These are phyloP conservation scores for Silurus glanis DNA, from an alignment of 2,113 vertebrate genomes.

Conservation along the genomic window DNA sequence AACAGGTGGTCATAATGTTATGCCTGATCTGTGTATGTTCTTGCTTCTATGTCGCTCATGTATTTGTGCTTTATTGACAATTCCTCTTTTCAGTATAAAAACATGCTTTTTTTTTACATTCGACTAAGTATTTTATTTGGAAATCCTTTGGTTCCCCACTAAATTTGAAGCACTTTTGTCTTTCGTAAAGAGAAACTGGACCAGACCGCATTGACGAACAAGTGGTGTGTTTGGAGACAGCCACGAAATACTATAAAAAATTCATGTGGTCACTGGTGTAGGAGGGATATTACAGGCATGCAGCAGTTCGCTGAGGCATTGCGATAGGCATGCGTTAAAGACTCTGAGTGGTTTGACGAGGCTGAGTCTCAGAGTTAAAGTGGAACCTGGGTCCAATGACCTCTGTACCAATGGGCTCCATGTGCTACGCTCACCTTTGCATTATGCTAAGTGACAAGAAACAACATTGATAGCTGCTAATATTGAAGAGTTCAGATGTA, in stretches of 20 bases:
- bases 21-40: not conserved
- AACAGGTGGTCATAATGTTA: too few relatives aligned
- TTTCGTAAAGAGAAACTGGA: constrained; percentile 21
- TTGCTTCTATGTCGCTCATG: not conserved
- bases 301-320: constrained; percentile 26
- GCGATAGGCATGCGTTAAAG: constrained; percentile 43
- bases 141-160: constrained; percentile 45
- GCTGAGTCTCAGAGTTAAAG: constrained; percentile 14
- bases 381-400: constrained; percentile 19
- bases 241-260: constrained; percentile 50
- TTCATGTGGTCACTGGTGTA: constrained; percentile 47
- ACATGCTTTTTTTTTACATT: constrained; percentile 43
- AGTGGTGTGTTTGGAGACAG: constrained; percentile 43
- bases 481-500: not conserved
- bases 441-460: constrained; percentile 3
- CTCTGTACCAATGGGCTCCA: constrained; percentile 38
- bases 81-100: not conserved
- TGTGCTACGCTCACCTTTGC: constrained; percentile 14
- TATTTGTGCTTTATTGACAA: not conserved
- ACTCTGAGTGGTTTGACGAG: constrained; percentile 43
- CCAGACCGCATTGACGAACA: constrained; percentile 19
- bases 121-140: constrained; percentile 54
- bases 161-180: constrained; percentile 43
- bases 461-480: not conserved
- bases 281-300: constrained; percentile 36